Evolutionary conservation across 64 coral and sea anemone genomes (phyloP), one percentile per base, ranked within the genome.

Genomic region (Pocillopora damicornis): DNA sequence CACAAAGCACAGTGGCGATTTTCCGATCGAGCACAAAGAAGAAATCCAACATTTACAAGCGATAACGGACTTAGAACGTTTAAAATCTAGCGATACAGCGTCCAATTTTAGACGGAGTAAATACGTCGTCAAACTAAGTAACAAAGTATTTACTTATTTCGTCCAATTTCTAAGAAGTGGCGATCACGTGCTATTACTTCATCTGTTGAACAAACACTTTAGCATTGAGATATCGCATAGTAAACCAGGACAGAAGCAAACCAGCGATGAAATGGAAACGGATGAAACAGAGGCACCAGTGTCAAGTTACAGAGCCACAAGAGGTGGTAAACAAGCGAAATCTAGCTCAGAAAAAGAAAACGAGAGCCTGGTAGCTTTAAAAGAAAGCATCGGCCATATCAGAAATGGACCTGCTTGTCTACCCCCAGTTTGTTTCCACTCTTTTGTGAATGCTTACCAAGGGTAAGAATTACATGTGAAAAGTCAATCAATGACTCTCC

Each of bases 141-240:
- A 80, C 71, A 99, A 99, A 76, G 90, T 99, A 2, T 99, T 99
- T 74, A 99, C 93, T 9, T 99, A 99, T 90, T 93, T 99, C 10
- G 81, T 95, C 23, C 97, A 99, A 59, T 99, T 88, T 99, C 56
- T 99, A 22, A 95, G 94, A 58, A 95, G 91, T 77, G 86, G 63
- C 26, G 93, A 95, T 51, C 87, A 90, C 62, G 61, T 92, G 12
- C 67, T 99, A 74, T 37, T 99, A 63, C 93, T 99, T 26, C 97
- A 95, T 79, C 73, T 99, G 15, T 81, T 99, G 16, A 95, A 95
- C 75, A 95, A 91, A 68, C 87, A 92, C 37, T 88, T 99, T 74
- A 86, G 88, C 58, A 90, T 99, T 37, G 97, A 97, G 35, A 97
- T 93, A 36, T 86, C 88, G 11, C 88, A 97, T 10, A 93, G 82